A percentile compares a stretch with the other conserved stretches of the same genome.
Conservation (phyloP, 1,140 invertebrate genomes). For the Apocrypta bakeri region DNA sequence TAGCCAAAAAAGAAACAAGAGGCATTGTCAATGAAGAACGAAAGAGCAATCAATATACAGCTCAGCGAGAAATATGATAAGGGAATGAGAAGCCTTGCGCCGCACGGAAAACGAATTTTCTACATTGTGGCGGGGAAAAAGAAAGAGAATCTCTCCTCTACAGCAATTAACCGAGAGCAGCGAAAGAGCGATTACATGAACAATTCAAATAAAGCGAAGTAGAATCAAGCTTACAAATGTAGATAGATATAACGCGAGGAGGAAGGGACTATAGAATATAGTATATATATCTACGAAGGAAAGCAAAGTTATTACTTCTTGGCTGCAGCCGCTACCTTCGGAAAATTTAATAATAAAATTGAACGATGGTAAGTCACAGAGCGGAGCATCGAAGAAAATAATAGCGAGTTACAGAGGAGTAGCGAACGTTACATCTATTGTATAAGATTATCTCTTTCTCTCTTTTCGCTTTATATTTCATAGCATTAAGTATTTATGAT, state of each 20-base stretch:
- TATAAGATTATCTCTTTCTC: no score
- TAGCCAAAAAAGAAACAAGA: not conserved
- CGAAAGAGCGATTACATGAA: constrained; percentile 13
- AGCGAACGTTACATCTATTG: no score
- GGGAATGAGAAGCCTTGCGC: not conserved
- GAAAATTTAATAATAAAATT: constrained; percentile 29
- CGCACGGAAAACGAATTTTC: not conserved
- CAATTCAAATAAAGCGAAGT: constrained; percentile 25
- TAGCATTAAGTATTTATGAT: no score
- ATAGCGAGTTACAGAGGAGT: not conserved
- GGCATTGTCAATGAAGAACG: not conserved
- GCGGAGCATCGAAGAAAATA: not conserved
- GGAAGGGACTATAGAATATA: not conserved
- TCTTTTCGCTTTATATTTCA: no score
- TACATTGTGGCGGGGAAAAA: not conserved
- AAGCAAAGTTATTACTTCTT: constrained; percentile 18
- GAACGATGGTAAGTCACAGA: not conserved
- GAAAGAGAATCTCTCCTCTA: not conserved
- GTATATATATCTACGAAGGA: not conserved
- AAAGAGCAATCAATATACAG: not conserved
- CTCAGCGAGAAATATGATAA: not conserved
- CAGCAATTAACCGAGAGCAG: constrained; percentile 12
- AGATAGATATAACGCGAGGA: not conserved
- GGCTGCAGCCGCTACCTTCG: not conserved
- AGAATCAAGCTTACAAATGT: not conserved